Base-by-base conservation (phyloP, 2,113 vertebrate genomes). In the Petrocephalus microphthalmus region DNA sequence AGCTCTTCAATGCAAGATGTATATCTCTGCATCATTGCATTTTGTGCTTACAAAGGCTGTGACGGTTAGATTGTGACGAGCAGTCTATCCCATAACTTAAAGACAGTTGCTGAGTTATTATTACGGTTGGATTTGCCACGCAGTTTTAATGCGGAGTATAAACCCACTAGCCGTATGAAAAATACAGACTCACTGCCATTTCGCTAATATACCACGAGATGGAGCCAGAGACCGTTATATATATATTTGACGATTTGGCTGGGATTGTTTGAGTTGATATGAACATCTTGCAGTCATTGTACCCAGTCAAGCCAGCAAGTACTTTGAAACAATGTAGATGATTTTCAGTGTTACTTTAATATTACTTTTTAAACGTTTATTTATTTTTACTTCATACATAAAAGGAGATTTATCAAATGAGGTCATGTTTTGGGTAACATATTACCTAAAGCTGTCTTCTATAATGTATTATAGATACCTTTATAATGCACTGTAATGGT, bases 171-270 rank as follows among this genome's bases (percentile, higher is more conserved):
- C 20, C 42, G 6, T 11, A 29, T 20, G 49, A 84, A 25, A 84
- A 84, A 84, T 25, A 52, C 5, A 78, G 7, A 42, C 17, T 74
- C 6, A 45, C 4, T 13, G 84, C 17, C 15, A 29, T 82, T 87
- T 25, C 84, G 2, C 7, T 0, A 52, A 7, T 2, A 15, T 0
- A 84, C 88, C 94, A 92, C 91, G 84, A 93, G 94, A 90, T 91
- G 94, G 91, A 92, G 92, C 89, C 90, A 93, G 51, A 93, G 84
- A 7, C 49, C 91, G 89, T 78, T 89, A 52, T n/a, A 52, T 86
- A 82, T 47, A 49, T 15, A 4, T 8, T 56, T 83, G 7, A 37
- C 8, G 2, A 85, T 85, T 29, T 54, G 5, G 51, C 47, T 33
- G 5, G 19, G 25, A 52, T 54, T 22, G n/a, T n/a, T 85, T n/a